Evolutionary conservation across 2,888 invertebrate species (phyloP), one percentile per base, ranked within the genome.

Genomic region (Choreutis nemorana): DNA sequence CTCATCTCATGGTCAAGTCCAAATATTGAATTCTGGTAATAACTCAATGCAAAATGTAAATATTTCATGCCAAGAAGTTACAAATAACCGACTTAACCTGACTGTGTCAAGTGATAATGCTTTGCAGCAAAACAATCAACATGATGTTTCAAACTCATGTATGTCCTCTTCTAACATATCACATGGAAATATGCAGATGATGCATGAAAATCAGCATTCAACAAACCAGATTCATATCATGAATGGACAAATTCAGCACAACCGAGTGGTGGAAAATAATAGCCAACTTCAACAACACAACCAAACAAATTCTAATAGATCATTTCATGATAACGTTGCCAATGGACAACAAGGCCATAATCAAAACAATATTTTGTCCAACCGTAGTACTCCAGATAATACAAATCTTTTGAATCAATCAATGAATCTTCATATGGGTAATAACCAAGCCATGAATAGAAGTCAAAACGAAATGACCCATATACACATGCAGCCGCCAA

Each of bases 181-280:
- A 4, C 77, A 75, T 44, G 61, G 65, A 10, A 71, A 65, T 33
- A 66, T 77, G 57, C 66, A 65, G 46, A 65, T 75, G 40, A 64
- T 77, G 43, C 71, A 73, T 13, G 65, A 55, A 37, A 58, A 50
- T 33, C 72, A 66, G 34, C 44, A 57, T 26, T 45, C 64, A 7
- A 48, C 64, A 25, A 78, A 77, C 40, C 77, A 78, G 42, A 79
- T 79, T 32, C 78, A 78, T 37, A 77, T 80, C 30, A 65, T 73
- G 68, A 78, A 71, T 48, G 77, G 78, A 14, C 78, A 78, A 50
- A 77, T 78, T 26, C 75, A 77, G 37, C 73, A 78, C 34, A 63
- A 65, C 42, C 56, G 75, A 14, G 63, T 63, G 48, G 44, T 62
- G 23, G 63, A 81, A 28, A 62, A 48, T 44, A 57, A 48, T 39